These are phyloP conservation scores for Xylophagus ater DNA, from an alignment of 2,888 invertebrate species.

Conservation along the genomic window DNA sequence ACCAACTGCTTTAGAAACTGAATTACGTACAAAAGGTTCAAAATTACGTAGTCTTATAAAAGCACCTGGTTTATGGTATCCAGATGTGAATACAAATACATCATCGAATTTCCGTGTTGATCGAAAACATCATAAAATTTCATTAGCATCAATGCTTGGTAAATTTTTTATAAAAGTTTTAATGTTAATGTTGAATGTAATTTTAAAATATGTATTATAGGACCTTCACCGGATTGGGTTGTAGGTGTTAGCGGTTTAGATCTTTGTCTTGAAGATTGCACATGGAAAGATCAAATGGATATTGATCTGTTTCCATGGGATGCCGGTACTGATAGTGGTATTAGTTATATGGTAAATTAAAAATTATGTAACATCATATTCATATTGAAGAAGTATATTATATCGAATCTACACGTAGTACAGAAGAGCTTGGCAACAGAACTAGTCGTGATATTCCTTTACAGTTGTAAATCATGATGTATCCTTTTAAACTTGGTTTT, in stretches of 20 bases:
- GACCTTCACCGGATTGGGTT: constrained; percentile 97
- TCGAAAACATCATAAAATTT: constrained; percentile 72
- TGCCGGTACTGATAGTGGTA: constrained; percentile 89
- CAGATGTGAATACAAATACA: constrained; percentile 74
- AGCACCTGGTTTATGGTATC: constrained; percentile 82
- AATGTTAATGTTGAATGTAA: not conserved
- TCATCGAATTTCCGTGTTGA: constrained; percentile 74
- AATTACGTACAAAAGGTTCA: constrained; percentile 71
- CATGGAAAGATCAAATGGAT: constrained; percentile 75
- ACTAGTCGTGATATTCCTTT: too few species aligned
- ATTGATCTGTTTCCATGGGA: constrained; percentile 90
- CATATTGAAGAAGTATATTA: too few species aligned
- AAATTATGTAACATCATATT: too few species aligned
- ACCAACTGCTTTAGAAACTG: constrained; percentile 75
- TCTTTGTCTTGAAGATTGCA: constrained; percentile 77
- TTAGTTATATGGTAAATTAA: constrained; percentile 69
- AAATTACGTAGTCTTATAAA: constrained; percentile 75
- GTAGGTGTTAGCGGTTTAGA: constrained; percentile 84
- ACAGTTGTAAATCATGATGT: too few species aligned
- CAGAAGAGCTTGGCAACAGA: too few species aligned
- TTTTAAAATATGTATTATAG: constrained; percentile 33
- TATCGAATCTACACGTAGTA: too few species aligned
- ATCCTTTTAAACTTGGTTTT: too few species aligned
- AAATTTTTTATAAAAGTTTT: constrained; percentile 18
- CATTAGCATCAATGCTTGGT: constrained; percentile 80